These are phyloP conservation scores for Calyptomena viridis DNA, from an alignment of 2,113 vertebrate genomes.

Conservation along the genomic window DNA sequence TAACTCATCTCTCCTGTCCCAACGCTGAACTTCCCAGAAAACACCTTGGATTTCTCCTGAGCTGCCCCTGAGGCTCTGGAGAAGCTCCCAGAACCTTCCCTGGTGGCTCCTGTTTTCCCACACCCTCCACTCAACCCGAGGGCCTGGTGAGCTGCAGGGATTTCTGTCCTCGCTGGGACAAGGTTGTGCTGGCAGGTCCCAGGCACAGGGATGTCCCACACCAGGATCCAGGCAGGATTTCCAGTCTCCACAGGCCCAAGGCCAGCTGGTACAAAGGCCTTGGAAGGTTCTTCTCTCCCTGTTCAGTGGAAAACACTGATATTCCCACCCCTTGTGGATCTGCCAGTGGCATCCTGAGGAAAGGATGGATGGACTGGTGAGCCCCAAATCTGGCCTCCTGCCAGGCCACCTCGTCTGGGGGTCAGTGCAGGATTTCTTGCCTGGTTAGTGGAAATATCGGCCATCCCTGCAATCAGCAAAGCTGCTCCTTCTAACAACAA, in stretches of 20 bases:
- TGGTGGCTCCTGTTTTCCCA: neutral
- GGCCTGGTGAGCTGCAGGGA: no score
- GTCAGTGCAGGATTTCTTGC: neutral
- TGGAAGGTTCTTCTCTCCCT: neutral
- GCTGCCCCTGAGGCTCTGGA: neutral
- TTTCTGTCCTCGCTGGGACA: neutral
- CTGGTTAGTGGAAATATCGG: neutral
- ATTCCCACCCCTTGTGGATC: neutral
- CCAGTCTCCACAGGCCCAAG: neutral
- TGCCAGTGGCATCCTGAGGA: neutral
- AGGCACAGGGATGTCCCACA: rapidly evolving
- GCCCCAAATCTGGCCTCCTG: neutral
- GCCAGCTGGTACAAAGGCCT: neutral
- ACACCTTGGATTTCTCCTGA: neutral
- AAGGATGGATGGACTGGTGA: rapidly evolving
- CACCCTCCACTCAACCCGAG: neutral
- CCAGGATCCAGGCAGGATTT: rapidly evolving
- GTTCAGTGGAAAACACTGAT: no score
- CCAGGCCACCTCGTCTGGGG: rapidly evolving
- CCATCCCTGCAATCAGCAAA: neutral
- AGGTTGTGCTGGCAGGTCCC: neutral
- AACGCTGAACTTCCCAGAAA: neutral
- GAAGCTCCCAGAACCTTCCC: neutral
- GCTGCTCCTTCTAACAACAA: neutral
- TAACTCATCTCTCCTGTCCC: neutral